Evolutionary conservation across 2,113 vertebrate genomes (phyloP).

Genomic region (zebrafish (Danio rerio)): GRCz12tu NC_133198.1:22853001-22853500

Average conservation of each 20-base stretch:
- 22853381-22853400: slow-evolving; percentile 36
- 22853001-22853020: too few species aligned
- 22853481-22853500: slow-evolving; percentile 25
- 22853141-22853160: too few species aligned
- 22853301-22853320: slow-evolving; percentile 38
- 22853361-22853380: slow-evolving; percentile 49
- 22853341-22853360: slow-evolving; percentile 24
- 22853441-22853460: slow-evolving; percentile 54
- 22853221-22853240: not conserved
- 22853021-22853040: too few species aligned
- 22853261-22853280: slow-evolving; percentile 17
- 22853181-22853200: not conserved
- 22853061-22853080: too few species aligned
- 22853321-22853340: slow-evolving; percentile 31
- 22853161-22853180: too few species aligned
- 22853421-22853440: slow-evolving; percentile 47
- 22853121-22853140: too few species aligned
- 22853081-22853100: too few species aligned
- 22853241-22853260: not conserved
- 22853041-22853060: too few species aligned
- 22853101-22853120: too few species aligned
- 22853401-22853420: slow-evolving; percentile 43
- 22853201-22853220: too few species aligned
- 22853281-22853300: slow-evolving; percentile 26
- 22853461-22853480: slow-evolving; percentile 48